Evolutionary conservation across 1,140 invertebrate species (phyloP).

Genomic region (Eriocheir sinensis): DNA sequence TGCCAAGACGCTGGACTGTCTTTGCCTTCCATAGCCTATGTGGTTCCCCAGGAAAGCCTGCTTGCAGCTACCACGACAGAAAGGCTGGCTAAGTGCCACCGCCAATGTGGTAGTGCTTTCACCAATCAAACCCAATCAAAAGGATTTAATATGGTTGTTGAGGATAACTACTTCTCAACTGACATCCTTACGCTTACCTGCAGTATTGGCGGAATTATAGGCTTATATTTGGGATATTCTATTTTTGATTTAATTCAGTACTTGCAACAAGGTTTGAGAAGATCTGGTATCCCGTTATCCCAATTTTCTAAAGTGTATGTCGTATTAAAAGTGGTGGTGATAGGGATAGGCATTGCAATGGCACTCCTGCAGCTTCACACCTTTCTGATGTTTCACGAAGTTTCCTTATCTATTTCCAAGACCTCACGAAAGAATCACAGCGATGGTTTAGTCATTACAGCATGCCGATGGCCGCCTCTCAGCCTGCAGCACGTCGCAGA

Average conservation of each 20-base stretch:
- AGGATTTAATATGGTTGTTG: background rate
- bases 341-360: background rate
- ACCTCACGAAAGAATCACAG: background rate
- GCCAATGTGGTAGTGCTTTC: background rate
- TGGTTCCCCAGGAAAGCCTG: conserved; percentile 47
- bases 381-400: conserved; percentile 26
- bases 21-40: conserved; percentile 34
- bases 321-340: background rate
- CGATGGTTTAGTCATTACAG: background rate
- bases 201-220: conserved; percentile 47
- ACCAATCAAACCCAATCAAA: background rate
- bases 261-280: no score
- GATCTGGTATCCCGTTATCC: no score
- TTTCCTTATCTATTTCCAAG: conserved; percentile 10
- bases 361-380: conserved; percentile 40
- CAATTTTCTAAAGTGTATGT: background rate
- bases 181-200: background rate
- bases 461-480: conserved; percentile 51
- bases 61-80: background rate
- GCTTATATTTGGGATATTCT: conserved; percentile 46
- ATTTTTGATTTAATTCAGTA: background rate
- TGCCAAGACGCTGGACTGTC: background rate
- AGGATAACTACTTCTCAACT: background rate
- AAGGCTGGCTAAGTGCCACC: background rate
- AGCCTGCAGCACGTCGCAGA: conserved; percentile 17